Conservation (phyloP, 2,113 vertebrate genomes). For the Alethe diademata region DNA sequence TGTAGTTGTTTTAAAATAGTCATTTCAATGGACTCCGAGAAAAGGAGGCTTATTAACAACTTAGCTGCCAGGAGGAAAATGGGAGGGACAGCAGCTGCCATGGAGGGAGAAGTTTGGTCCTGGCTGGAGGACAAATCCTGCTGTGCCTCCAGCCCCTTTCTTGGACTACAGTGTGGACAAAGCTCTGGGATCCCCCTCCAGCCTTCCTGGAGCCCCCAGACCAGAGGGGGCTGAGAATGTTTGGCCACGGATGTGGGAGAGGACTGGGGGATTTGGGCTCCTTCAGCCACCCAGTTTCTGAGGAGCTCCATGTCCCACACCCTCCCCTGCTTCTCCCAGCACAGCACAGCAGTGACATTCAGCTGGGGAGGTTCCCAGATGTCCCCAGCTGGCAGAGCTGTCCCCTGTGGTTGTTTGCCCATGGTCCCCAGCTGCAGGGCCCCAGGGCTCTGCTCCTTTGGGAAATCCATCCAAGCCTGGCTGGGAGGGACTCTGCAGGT, state of each 20-base stretch:
- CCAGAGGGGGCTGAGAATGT: background rate
- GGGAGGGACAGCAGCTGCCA: conserved; percentile 11
- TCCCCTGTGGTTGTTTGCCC: background rate
- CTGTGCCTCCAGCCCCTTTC: background rate
- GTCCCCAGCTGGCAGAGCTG: background rate
- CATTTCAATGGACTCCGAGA: conserved; percentile 59
- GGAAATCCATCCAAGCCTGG: background rate
- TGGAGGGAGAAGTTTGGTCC: background rate
- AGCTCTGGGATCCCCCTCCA: background rate
- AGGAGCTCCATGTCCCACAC: background rate
- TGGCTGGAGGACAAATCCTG: background rate
- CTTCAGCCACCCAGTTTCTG: fast-evolving
- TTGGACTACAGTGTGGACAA: too few species aligned
- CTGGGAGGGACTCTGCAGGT: background rate
- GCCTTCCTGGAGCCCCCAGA: background rate
- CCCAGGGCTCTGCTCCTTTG: background rate
- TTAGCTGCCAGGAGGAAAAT: conserved; percentile 45
- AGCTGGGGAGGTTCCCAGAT: background rate
- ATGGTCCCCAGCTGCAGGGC: background rate
- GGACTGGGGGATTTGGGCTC: background rate
- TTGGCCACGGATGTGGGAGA: background rate
- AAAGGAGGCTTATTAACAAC: conserved; percentile 62
- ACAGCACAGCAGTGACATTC: background rate
- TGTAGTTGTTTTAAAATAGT: conserved; percentile 69
- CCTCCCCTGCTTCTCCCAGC: fast-evolving